A percentile compares a stretch with the other conserved stretches of the same genome.
phyloP scores from a whole-genome alignment of 1,140 invertebrate species.

The Nomia melanderi region DNA sequence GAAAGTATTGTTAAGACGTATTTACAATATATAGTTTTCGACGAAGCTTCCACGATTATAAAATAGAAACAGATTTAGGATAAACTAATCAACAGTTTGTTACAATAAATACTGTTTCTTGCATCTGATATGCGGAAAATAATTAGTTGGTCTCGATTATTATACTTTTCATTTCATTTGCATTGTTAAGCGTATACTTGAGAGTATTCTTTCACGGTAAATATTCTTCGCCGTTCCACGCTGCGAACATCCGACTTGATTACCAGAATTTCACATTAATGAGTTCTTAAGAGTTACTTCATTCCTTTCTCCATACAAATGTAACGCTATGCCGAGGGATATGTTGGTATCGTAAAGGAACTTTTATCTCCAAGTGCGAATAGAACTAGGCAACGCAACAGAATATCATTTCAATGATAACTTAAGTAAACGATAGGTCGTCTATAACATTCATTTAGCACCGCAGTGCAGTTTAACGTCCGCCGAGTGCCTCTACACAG shows the following conservation, averaged over 20 bases:
- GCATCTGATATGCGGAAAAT: not conserved
- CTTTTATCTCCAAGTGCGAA: not conserved
- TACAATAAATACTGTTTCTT: constrained; percentile 25
- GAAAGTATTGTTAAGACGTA: constrained; percentile 38
- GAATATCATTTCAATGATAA: not conserved
- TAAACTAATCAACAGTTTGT: constrained; percentile 36
- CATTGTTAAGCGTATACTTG: not conserved
- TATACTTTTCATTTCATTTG: not conserved
- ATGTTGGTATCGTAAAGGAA: not conserved
- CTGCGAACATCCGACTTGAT: not conserved
- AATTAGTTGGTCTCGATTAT: not conserved
- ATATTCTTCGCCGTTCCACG: not conserved
- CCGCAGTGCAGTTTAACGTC: not conserved
- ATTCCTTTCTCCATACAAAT: not conserved
- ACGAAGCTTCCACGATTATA: constrained; percentile 27
- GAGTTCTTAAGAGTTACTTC: not conserved
- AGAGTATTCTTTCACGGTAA: not conserved
- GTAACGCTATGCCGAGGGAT: no score
- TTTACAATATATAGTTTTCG: constrained; percentile 49
- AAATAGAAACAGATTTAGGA: constrained; percentile 10
- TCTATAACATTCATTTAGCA: no score
- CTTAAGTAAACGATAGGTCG: no score
- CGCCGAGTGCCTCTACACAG: not conserved
- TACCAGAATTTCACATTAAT: not conserved
- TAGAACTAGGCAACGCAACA: constrained; percentile 23